Conservation (phyloP, 2,888 invertebrate genomes). For the Meiosimyza platycephala region DNA sequence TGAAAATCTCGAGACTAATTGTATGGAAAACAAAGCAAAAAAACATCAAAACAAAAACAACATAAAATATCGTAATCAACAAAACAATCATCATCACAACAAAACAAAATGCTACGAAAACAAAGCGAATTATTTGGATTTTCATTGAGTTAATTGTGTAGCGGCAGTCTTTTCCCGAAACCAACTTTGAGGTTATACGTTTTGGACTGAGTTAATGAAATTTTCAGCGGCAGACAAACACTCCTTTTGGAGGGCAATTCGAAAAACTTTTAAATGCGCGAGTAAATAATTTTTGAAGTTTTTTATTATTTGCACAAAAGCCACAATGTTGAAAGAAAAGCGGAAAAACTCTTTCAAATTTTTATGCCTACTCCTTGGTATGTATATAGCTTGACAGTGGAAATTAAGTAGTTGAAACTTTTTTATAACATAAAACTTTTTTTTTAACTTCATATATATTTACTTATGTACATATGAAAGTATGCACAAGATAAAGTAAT, state of each 20-base stretch:
- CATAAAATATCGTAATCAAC: conserved; percentile 19
- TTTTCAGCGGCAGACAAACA: conserved; percentile 22
- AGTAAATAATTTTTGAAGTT: conserved; percentile 19
- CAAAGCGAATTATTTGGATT: conserved; percentile 25
- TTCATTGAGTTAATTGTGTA: conserved; percentile 16
- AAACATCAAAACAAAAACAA: not conserved
- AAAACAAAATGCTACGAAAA: conserved; percentile 16
- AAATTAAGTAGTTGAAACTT: not conserved
- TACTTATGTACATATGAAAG: no score
- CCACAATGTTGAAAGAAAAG: conserved; percentile 3
- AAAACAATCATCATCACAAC: conserved; percentile 24
- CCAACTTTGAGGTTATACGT: not conserved
- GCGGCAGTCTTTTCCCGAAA: not conserved
- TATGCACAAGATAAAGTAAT: not conserved
- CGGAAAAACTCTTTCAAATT: conserved; percentile 23
- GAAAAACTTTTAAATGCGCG: conserved; percentile 27
- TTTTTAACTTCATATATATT: no score
- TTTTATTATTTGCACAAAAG: conserved; percentile 17
- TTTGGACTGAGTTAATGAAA: conserved; percentile 21
- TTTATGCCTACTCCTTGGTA: not conserved
- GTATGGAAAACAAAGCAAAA: conserved; percentile 13
- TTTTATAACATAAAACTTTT: no score
- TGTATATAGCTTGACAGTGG: not conserved
- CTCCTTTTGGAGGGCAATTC: not conserved
- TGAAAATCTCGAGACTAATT: conserved; percentile 26